Evolutionary conservation across 1,140 invertebrate species (phyloP), one percentile per base, ranked within the genome.

Genomic region (Micrasema longulum): DNA sequence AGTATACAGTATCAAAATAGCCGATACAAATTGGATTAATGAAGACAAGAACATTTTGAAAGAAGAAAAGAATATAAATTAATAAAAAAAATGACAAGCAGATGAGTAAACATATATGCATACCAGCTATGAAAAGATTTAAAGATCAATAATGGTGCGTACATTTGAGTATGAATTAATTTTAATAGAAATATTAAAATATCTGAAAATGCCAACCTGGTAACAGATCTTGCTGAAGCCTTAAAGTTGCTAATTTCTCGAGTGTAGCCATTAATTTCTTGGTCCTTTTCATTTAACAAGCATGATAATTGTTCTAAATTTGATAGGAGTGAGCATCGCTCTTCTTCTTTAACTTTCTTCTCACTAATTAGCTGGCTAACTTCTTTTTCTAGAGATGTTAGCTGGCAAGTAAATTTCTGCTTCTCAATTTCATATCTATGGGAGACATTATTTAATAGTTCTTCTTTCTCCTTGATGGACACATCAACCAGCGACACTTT

Each of bases 271-370:
- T 35, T 1, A 36, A 45, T 35, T 48, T 69, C 53, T 7, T 47
- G 53, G 20, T 69, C 67, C 31, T 69, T 69, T 48, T 69, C 67
- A 20, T 35, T 62, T 12, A 69, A 31, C 36, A 69, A 31, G 14
- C 10, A 5, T 6, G 67, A 69, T 16, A 69, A 16, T 12, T 57
- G 38, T 3, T 60, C 55, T 16, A 11, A 48, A 31, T 69, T 69
- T 11, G 67, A 69, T 5, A 60, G 14, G 14, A 69, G 50, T 6
- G 67, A 69, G 35, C 18, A 69, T 16, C 16, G 43, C 35, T 60
- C 67, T 48, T 69, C 67, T 62, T 69, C 41, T 9, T 31, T 62
- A 12, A 26, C n/a, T 47, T 60, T 69, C 23, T 23, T 60, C 14
- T 62, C 48, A 23, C 14, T 22, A 7, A 9, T 47, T 9, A 69